These are phyloP conservation scores for Drosophila navojoa DNA, from an alignment of 1,140 invertebrate species.

Conservation along the genomic window DNA sequence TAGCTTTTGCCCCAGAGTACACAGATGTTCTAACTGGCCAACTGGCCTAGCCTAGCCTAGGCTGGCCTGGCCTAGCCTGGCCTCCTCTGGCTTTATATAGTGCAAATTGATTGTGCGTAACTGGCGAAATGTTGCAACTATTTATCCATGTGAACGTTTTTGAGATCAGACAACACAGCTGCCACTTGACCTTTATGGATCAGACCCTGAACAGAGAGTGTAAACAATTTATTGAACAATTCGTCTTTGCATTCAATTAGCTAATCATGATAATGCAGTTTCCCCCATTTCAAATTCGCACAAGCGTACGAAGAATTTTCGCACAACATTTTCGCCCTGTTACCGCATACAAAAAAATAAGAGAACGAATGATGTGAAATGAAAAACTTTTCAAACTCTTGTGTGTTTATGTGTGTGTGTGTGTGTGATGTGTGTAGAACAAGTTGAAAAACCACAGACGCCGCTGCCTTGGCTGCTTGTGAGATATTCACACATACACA, in stretches of 20 bases:
- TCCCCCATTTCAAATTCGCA: conserved; percentile 2
- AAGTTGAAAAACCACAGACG: conserved; percentile 70
- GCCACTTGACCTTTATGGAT: conserved; percentile 11
- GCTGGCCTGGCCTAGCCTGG: no score
- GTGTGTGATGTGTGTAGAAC: conserved; percentile 28
- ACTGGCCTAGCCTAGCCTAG: no score
- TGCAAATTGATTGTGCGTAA: conserved; percentile 5
- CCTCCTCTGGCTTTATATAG: neutral
- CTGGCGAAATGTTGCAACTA: no score
- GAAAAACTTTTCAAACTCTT: conserved; percentile 49
- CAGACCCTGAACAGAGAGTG: conserved; percentile 17
- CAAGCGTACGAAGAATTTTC: conserved; percentile 45
- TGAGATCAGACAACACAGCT: neutral
- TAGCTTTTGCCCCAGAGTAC: conserved; percentile 31
- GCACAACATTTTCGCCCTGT: conserved; percentile 58
- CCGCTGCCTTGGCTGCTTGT: conserved; percentile 25
- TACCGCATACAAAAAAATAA: conserved; percentile 46
- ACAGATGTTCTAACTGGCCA: neutral
- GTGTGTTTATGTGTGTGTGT: conserved; percentile 3
- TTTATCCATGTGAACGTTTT: neutral
- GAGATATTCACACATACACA: conserved; percentile 18
- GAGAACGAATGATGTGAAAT: conserved; percentile 52
- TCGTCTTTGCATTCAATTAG: conserved; percentile 20
- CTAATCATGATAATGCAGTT: conserved; percentile 35
- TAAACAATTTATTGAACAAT: conserved; percentile 28